These are phyloP conservation scores for Tachuris rubrigastra DNA, from an alignment of 2,113 vertebrate species.

Conservation along the genomic window DNA sequence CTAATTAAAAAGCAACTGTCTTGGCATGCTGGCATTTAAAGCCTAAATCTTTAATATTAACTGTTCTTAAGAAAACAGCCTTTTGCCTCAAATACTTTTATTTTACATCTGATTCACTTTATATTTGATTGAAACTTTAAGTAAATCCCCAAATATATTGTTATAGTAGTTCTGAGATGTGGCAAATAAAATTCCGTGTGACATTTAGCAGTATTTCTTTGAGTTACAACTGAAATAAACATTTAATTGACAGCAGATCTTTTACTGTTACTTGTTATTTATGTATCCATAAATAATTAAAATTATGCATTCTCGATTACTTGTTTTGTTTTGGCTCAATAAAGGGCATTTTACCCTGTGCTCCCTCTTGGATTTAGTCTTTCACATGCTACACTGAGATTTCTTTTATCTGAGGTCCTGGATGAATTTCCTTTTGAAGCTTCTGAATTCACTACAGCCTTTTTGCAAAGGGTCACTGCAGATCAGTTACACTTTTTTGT, in stretches of 20 bases:
- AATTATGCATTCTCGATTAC: not conserved
- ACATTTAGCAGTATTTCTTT: not conserved
- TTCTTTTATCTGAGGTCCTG: not conserved
- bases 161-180: constrained; percentile 42
- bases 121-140: constrained; percentile 53
- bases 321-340: not conserved
- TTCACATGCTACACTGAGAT: not conserved
- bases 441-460: not conserved
- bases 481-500: not conserved
- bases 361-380: not conserved
- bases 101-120: constrained; percentile 56
- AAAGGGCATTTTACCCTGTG: not conserved
- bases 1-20: constrained; percentile 33
- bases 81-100: constrained; percentile 25
- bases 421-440: not conserved
- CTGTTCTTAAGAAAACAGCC: constrained; percentile 8
- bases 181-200: constrained; percentile 56
- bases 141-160: constrained; percentile 63
- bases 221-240: not conserved
- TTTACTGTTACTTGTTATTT: not conserved
- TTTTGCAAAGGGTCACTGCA: not conserved
- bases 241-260: not conserved
- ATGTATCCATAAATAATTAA: not conserved
- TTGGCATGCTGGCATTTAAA: not conserved
- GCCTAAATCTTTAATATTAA: constrained; percentile 35